Base-by-base conservation (phyloP, 2,113 vertebrate genomes). In the Megaleporinus macrocephalus region DNA sequence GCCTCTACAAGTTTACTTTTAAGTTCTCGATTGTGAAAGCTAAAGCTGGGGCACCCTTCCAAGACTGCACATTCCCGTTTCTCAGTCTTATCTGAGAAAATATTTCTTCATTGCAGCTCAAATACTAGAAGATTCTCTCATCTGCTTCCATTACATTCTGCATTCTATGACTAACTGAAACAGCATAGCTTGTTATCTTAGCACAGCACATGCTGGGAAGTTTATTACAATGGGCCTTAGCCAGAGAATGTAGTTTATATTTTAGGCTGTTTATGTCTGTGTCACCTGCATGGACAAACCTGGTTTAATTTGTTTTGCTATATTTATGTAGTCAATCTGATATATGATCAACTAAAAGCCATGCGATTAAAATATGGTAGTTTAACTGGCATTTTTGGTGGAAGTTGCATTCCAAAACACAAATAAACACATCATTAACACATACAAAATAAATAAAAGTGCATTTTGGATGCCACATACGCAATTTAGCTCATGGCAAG, bases 61-160 rank as follows among this genome's bases (percentile, higher is more conserved):
- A 61, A 26, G 20, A 26, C 63, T 33, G 27, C 27, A 66, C 29
- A 41, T n/a, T 70, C 36, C 66, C 9, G 66, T 70, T 70, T 9
- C 66, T 44, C 22, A 44, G 33, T 70, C 57, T 61, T 61, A 24
- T 61, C 33, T 14, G 22, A 68, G 30, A 41, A 20, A 33, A 41
- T 68, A 26, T 68, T 68, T 68, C 65, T 22, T 68, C 33, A 41
- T 41, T 36, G 65, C 33, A 10, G 66, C 20, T 70, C 20, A 44
- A 10, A 70, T n/a, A 44, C n/a, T 24, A n/a, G 22, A 41, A 41
- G 7, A 44, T 24, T 44, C 33, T 44, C 33, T 70, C 33, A 70
- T 70, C 66, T 44, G 20, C 66, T 44, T 44, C 66, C 66, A 70
- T 70, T 70, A 44, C 33, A 15, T 70, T 44, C 65, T 13, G 10